phyloP scores from a whole-genome alignment of 2,113 vertebrate genomes.

The Cyphomyrus plagiostoma region DNA sequence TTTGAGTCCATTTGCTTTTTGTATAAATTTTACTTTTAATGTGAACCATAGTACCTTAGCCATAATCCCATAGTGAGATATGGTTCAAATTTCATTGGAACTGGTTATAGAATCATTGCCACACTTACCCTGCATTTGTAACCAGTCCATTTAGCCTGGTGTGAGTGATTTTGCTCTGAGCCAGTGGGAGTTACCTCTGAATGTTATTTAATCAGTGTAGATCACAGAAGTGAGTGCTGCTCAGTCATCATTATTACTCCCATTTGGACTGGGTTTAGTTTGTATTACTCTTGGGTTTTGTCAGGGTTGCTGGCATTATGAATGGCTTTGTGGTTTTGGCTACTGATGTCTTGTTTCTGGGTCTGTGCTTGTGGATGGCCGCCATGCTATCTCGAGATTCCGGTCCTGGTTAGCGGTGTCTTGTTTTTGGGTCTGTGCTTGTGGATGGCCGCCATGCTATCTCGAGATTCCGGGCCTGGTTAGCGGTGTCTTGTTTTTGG shows the following conservation, averaged over 20 bases:
- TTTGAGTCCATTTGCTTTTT: not conserved
- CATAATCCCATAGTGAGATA: not conserved
- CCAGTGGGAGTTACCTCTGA: not conserved
- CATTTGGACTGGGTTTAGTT: not conserved
- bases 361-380: not conserved
- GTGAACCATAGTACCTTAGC: not conserved
- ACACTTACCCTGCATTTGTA: not conserved
- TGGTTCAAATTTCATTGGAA: not conserved
- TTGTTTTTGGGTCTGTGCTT: not conserved
- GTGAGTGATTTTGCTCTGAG: not conserved
- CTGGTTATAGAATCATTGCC: not conserved
- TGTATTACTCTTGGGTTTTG: not conserved
- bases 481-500: no score
- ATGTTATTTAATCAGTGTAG: not conserved
- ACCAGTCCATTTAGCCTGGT: not conserved
- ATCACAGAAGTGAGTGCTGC: not conserved
- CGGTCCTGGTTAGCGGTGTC: not conserved
- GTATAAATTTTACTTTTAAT: not conserved
- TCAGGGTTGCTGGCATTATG: not conserved
- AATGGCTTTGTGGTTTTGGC: not conserved
- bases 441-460: rapidly evolving
- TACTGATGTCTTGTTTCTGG: not conserved
- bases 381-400: not conserved
- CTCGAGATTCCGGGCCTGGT: not conserved
- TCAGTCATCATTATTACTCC: not conserved